Evolutionary conservation across 1,140 invertebrate genomes (phyloP).

Genomic region (Lepidurus arcticus): DNA sequence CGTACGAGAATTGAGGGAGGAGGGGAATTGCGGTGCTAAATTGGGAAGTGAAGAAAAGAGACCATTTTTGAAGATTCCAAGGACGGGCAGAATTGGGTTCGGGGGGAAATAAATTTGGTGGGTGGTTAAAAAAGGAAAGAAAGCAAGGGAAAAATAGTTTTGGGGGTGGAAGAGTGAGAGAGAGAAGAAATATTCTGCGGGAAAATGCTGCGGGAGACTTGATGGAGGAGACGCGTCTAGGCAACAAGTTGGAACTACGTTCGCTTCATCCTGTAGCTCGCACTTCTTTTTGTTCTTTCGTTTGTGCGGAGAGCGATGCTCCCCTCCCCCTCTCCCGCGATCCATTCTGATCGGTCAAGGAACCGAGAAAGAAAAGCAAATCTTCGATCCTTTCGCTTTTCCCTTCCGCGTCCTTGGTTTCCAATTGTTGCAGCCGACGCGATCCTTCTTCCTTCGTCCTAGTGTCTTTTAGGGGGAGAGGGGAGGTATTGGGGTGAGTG

Average conservation of each 20-base stretch:
- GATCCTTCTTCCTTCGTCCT: too few species aligned
- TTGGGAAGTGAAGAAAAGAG: neutral
- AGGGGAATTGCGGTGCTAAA: neutral
- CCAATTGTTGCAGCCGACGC: neutral
- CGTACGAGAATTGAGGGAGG: neutral
- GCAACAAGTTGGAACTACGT: conserved; percentile 7
- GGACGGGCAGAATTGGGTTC: neutral
- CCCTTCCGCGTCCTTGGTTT: neutral
- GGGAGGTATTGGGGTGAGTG: neutral
- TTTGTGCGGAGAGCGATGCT: neutral
- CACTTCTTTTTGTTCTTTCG: neutral
- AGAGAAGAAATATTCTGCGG: neutral
- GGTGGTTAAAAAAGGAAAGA: neutral
- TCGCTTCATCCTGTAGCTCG: neutral
- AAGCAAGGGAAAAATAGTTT: neutral
- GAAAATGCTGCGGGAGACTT: too few species aligned
- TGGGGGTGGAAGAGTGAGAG: neutral
- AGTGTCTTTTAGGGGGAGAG: neutral
- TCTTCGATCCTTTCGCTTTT: neutral
- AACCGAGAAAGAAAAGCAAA: neutral
- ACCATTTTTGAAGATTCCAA: neutral
- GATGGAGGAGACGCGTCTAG: neutral
- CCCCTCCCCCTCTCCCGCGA: neutral
- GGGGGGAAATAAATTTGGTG: neutral
- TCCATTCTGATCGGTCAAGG: conserved; percentile 7